These are phyloP conservation scores for Apeltes quadracus DNA, from an alignment of 2,113 vertebrate species.

Conservation along the genomic window DNA sequence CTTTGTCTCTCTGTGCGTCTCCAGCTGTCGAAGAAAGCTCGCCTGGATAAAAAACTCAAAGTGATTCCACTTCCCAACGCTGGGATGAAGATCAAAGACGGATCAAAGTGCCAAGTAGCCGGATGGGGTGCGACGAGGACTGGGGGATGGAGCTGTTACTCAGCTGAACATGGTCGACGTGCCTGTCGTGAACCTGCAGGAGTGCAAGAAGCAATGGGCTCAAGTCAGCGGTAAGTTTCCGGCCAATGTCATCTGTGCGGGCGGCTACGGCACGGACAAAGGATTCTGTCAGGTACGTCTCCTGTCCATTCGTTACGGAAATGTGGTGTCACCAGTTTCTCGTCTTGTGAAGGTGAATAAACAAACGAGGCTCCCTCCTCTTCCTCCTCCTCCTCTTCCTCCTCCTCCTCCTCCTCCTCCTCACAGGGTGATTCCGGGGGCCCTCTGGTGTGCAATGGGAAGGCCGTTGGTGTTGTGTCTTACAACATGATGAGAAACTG, in stretches of 20 bases:
- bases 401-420: not conserved
- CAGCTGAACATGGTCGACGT: slow-evolving; percentile 49
- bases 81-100: not conserved
- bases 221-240: rapidly evolving
- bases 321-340: not conserved
- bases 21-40: slow-evolving; percentile 43
- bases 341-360: not conserved
- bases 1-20: slow-evolving; percentile 1
- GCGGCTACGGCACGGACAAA: slow-evolving; percentile 29
- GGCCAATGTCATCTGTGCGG: slow-evolving; percentile 61
- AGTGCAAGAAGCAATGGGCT: slow-evolving; percentile 49
- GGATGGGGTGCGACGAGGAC: slow-evolving; percentile 68
- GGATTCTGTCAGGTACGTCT: slow-evolving; percentile 77
- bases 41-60: slow-evolving; percentile 23
- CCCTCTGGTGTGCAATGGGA: slow-evolving; percentile 78
- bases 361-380: not conserved
- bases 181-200: not conserved
- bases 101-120: slow-evolving; percentile 61
- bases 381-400: not conserved
- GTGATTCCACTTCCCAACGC: slow-evolving; percentile 27
- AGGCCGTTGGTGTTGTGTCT: slow-evolving; percentile 84
- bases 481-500: slow-evolving; percentile 21
- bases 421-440: slow-evolving; percentile 87
- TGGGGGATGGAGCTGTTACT: rapidly evolving
- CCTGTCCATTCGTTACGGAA: not conserved